These are phyloP conservation scores for Varecia variegata DNA, from an alignment of 2,797 vertebrate genomes.

Conservation along the genomic window DNA sequence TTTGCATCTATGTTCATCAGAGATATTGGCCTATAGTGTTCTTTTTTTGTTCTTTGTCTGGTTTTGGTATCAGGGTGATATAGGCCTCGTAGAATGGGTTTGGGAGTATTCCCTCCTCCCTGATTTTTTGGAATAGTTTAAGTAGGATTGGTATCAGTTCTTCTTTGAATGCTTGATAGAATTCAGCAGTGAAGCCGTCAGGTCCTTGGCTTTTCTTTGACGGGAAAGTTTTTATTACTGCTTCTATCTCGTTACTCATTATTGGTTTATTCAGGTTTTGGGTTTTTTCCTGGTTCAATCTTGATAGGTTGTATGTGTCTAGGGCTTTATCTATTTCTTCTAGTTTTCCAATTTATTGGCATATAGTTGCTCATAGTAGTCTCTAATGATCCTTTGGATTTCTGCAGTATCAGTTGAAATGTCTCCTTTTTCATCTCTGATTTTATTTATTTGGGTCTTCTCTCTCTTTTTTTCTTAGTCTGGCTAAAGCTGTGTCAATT, in stretches of 20 bases:
- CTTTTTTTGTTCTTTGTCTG: background rate
- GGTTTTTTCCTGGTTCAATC: background rate
- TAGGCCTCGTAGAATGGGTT: background rate
- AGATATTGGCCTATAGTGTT: background rate
- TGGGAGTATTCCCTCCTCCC: too few relatives aligned
- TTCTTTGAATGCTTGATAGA: background rate
- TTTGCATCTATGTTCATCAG: background rate
- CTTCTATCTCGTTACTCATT: background rate
- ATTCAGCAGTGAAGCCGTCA: background rate
- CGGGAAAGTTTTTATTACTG: too few relatives aligned
- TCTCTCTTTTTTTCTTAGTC: background rate
- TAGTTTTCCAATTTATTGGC: background rate
- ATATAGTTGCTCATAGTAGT: background rate
- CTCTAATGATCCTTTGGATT: background rate
- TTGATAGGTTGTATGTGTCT: background rate
- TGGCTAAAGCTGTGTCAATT: background rate
- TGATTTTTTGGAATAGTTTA: background rate
- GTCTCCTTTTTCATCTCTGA: background rate
- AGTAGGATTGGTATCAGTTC: background rate
- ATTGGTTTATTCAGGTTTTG: background rate
- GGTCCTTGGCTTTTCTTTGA: too few relatives aligned
- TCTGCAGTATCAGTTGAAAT: background rate
- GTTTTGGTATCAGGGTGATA: background rate
- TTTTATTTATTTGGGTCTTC: background rate
- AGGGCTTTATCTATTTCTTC: background rate